phyloP scores from a whole-genome alignment of 2,888 invertebrate genomes.

The Mantis religiosa region DNA sequence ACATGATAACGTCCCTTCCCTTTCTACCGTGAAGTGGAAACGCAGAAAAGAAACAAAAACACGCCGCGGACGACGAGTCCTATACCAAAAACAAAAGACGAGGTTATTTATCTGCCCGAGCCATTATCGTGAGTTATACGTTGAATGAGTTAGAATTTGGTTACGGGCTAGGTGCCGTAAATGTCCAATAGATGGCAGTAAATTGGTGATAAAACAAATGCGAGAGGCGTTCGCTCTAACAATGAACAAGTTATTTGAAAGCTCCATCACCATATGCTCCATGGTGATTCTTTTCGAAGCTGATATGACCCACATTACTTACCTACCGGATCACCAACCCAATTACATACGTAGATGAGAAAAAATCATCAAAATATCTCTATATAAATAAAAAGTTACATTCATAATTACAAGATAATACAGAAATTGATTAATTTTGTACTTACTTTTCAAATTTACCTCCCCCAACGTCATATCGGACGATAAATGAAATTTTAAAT shows the following conservation, averaged over 20 bases:
- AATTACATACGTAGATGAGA: too few relatives aligned
- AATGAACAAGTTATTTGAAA: neutral
- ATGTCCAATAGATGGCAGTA: neutral
- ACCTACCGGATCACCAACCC: too few relatives aligned
- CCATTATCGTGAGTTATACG: neutral
- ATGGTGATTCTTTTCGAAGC: neutral
- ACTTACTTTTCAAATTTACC: too few relatives aligned
- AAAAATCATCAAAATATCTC: too few relatives aligned
- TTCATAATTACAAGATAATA: too few relatives aligned
- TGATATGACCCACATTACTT: too few relatives aligned
- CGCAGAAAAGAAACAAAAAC: neutral
- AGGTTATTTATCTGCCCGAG: neutral
- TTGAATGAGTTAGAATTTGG: neutral
- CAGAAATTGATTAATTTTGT: too few relatives aligned
- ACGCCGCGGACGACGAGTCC: neutral
- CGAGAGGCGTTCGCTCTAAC: neutral
- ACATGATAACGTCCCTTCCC: slow-evolving; percentile 21
- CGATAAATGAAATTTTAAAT: too few relatives aligned
- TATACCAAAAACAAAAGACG: neutral
- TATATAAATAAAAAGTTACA: too few relatives aligned
- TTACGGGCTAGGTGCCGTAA: neutral
- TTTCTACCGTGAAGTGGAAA: neutral
- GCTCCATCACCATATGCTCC: neutral
- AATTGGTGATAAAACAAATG: neutral
- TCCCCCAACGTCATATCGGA: too few relatives aligned